Evolutionary conservation across 2,797 vertebrate genomes (phyloP).

Genomic region (Muraenolepis orangiensis): DNA sequence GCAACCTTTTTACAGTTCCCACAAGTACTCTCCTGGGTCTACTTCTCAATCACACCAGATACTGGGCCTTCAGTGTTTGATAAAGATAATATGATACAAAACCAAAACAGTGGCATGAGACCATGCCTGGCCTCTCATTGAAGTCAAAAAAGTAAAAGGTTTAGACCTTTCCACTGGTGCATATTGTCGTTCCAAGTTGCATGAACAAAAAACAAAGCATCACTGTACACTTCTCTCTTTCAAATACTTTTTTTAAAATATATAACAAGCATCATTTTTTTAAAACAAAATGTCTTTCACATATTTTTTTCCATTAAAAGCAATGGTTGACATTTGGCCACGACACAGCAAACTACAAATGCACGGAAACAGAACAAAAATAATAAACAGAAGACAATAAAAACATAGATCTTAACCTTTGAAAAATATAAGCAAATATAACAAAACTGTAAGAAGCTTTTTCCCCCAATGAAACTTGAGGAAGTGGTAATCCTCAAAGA

Average conservation of each 20-base stretch:
- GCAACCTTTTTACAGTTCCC: background rate
- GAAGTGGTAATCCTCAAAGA: slow-evolving; percentile 15
- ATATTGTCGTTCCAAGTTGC: background rate
- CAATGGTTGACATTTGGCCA: background rate
- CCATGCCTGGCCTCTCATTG: too few species aligned
- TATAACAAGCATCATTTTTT: background rate
- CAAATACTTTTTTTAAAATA: background rate
- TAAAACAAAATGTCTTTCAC: slow-evolving; percentile 5
- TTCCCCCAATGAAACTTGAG: slow-evolving; percentile 24
- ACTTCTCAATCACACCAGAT: too few species aligned
- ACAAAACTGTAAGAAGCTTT: slow-evolving; percentile 31
- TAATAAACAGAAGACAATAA: slow-evolving; percentile 15
- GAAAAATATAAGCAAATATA: too few species aligned
- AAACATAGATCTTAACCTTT: slow-evolving; percentile 22
- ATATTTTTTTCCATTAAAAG: background rate
- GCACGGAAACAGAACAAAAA: slow-evolving; percentile 13
- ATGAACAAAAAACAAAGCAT: background rate
- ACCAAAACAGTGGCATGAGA: too few species aligned
- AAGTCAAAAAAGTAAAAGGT: too few species aligned
- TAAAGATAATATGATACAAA: too few species aligned
- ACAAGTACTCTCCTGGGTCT: too few species aligned
- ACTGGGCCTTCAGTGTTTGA: too few species aligned
- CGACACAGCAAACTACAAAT: background rate
- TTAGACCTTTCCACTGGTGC: too few species aligned
- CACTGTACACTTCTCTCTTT: background rate